Evolutionary conservation across 1,140 invertebrate species (phyloP).

Genomic region (Spodoptera frugiperda): DNA sequence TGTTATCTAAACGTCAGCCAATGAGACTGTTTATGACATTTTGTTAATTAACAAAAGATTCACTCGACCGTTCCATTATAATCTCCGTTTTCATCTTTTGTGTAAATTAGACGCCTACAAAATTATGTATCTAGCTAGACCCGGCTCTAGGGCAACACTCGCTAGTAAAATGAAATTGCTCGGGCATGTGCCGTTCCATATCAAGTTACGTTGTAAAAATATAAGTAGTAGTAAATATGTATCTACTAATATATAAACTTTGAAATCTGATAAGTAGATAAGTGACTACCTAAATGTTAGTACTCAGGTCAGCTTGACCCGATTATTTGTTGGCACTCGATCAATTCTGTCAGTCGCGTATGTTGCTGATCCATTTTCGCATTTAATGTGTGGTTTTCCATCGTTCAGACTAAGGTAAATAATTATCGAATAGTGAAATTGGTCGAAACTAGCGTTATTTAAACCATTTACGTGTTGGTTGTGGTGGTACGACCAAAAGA

Average conservation of each 20-base stretch:
- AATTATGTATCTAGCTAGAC: constrained; percentile 8
- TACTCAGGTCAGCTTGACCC: constrained; percentile 45
- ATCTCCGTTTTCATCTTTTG: constrained; percentile 29
- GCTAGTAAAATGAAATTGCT: constrained; percentile 19
- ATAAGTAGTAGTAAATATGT: constrained; percentile 3
- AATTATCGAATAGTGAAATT: constrained; percentile 23
- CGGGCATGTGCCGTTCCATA: neutral
- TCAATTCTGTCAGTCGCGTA: constrained; percentile 57
- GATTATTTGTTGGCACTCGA: constrained; percentile 58
- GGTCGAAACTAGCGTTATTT: constrained; percentile 17
- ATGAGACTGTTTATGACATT: constrained; percentile 34
- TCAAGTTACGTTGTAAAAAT: constrained; percentile 23
- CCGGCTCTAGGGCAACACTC: neutral
- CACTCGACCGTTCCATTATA: constrained; percentile 18
- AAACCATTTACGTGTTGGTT: neutral
- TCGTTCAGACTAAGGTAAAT: constrained; percentile 26
- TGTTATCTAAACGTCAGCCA: constrained; percentile 30
- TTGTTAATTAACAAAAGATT: constrained; percentile 43
- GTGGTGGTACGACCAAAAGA: neutral
- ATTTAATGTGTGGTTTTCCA: constrained; percentile 51
- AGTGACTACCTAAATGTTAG: constrained; percentile 34
- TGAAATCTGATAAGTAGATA: constrained; percentile 38
- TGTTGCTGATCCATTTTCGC: constrained; percentile 56
- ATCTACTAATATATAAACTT: constrained; percentile 21
- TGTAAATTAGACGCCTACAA: constrained; percentile 28